Evolutionary conservation across 2,888 invertebrate genomes (phyloP), one percentile per base, ranked within the genome.

Genomic region (Cryptophagus acutangulus): DNA sequence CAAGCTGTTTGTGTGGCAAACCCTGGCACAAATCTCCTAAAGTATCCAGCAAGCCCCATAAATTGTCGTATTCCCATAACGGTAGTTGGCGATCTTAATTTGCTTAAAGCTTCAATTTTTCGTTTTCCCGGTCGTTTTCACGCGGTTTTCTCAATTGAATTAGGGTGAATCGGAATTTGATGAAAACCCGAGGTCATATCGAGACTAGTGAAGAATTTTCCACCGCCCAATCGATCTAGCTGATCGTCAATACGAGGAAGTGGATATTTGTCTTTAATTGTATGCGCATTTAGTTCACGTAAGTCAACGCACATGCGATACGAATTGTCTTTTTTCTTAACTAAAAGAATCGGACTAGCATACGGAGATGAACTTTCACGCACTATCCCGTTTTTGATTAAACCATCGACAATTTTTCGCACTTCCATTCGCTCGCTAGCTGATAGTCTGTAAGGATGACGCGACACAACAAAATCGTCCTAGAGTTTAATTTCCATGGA

Each of bases 171-270:
- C 10, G 48, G 49, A 13, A 66, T 58, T 17, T 64, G 65, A 36
- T 56, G 49, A 49, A 59, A 58, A 1, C 60, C 66, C 0, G 40
- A 36, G 3, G 46, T 45, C 40, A 60, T 34, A 40, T 66, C 63
- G 1, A 66, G 37, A 2, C 45, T 48, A 4, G 58, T 57, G 29
- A 55, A 66, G 33, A 48, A 57, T 16, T 38, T 46, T 12, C 49
- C 49, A 2, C 51, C 52, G 3, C 43, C 33, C n/a, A 66, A 36
- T 3, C 40, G 29, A 17, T 59, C 53, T 28, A 61, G 33, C 6
- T 54, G 53, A 30, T 65, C 64, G n/a, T 60, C 54, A 6, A 66
- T 54, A 17, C 52, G 41, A 1, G 61, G 61, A 6, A 65, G 33
- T 0, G 64, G 62, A 38, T 56, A 62, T 2, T 50, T 31, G 20